A percentile compares a stretch with the other conserved stretches of the same genome.
phyloP scores from a whole-genome alignment of 2,888 invertebrate genomes.

The Lepas anatifera region DNA sequence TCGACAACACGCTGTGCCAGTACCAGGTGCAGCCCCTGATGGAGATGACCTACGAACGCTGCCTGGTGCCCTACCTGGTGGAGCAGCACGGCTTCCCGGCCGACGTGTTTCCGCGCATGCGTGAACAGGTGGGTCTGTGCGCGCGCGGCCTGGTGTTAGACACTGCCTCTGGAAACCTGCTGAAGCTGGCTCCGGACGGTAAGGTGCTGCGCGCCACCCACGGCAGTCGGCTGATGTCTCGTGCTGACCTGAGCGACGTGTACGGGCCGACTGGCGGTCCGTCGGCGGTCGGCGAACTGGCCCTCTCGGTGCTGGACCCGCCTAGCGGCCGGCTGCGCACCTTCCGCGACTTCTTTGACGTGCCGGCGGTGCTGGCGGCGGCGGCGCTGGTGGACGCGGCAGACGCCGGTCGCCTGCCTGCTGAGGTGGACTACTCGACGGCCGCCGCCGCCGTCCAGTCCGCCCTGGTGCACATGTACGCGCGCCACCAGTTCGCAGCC shows the following conservation, averaged over 20 bases:
- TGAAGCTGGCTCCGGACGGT: constrained; percentile 50
- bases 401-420: constrained; percentile 30
- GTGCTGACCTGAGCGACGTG: constrained; percentile 40
- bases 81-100: neutral
- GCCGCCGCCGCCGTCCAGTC: constrained; percentile 53
- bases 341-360: constrained; percentile 60
- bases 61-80: neutral
- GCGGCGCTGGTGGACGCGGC: constrained; percentile 45
- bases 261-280: constrained; percentile 40
- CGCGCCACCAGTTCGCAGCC: constrained; percentile 30
- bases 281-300: constrained; percentile 21
- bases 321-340: constrained; percentile 39
- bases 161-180: constrained; percentile 46
- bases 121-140: neutral
- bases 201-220: constrained; percentile 51
- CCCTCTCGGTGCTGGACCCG: constrained; percentile 23
- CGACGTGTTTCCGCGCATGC: neutral
- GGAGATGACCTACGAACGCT: neutral
- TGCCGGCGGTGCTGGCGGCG: constrained; percentile 49
- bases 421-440: constrained; percentile 43
- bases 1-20: neutral
- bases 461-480: constrained; percentile 48
- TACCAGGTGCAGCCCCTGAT: neutral
- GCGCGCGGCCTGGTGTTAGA: constrained; percentile 54
- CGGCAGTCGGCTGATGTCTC: constrained; percentile 43